Evolutionary conservation across 92 coral and sea anemone genomes (phyloP).

Genomic region (Porites lobata): DNA sequence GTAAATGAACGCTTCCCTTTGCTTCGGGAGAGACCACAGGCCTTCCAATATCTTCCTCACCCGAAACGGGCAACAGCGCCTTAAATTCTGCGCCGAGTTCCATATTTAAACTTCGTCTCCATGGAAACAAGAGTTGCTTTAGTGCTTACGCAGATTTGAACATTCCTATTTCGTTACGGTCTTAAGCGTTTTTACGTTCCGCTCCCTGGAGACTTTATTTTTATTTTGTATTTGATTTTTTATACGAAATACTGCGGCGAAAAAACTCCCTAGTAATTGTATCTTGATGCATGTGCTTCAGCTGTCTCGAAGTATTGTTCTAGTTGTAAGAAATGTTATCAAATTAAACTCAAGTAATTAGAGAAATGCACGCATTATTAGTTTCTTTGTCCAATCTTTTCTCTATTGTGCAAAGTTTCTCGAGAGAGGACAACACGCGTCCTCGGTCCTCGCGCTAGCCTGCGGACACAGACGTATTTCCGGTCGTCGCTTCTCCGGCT

Average conservation of each 20-base stretch:
- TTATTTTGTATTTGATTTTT: slow-evolving; percentile 89
- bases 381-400: background rate
- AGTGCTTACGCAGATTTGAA: slow-evolving; percentile 43
- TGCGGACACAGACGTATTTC: too few species aligned
- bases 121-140: slow-evolving; percentile 27
- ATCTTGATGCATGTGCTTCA: slow-evolving; percentile 25
- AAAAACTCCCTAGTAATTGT: slow-evolving; percentile 26
- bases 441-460: too few species aligned
- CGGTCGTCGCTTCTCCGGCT: too few species aligned
- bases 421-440: too few species aligned
- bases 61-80: slow-evolving; percentile 77
- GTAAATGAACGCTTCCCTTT: slow-evolving; percentile 48
- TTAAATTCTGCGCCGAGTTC: slow-evolving; percentile 70
- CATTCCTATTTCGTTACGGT: slow-evolving; percentile 65
- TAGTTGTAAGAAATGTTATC: slow-evolving; percentile 58
- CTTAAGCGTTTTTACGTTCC: slow-evolving; percentile 82
- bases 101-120: slow-evolving; percentile 86
- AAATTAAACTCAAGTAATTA: slow-evolving; percentile 42
- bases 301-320: slow-evolving; percentile 44
- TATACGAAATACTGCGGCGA: slow-evolving; percentile 73
- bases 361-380: background rate
- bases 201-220: slow-evolving; percentile 72
- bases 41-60: slow-evolving; percentile 80
- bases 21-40: slow-evolving; percentile 24
- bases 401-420: background rate